Evolutionary conservation across 2,113 vertebrate species (phyloP), one percentile per base, ranked within the genome.

Genomic region (Mola mola): DNA sequence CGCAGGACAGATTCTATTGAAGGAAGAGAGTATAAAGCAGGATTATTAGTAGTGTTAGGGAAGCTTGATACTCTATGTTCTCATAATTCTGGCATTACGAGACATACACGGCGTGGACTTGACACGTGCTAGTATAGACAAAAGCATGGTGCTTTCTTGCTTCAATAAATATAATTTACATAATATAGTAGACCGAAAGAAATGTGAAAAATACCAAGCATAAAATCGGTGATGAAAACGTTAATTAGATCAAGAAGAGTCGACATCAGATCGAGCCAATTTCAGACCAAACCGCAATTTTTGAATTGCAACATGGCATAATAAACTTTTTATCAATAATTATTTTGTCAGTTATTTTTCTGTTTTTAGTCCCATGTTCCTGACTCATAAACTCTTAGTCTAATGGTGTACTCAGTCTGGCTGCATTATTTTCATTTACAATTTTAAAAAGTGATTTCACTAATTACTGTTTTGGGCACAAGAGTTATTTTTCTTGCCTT

Each of bases 211-310:
- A n/a, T n/a, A n/a, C n/a, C 79, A 77, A 50, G 83, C 73, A 75
- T 81, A 85, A 86, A 91, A 83, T 81, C 63, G 81, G 66, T 33
- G 61, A 85, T 66, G 70, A 47, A 88, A 87, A 89, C 77, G 77
- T 85, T 82, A 88, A 87, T 52, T 28, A 82, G 84, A 48, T 75
- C 58, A 75, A 52, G 43, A 47, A 53, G 4, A 13, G 13, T 6
- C 22, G 61, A 66, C 49, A 55, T 73, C 33, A 78, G 50, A 78
- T 81, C 59, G 76, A 76, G 79, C 25, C 59, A n/a, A n/a, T n/a
- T n/a, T n/a, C n/a, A n/a, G n/a, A n/a, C n/a, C n/a, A n/a, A n/a
- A n/a, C n/a, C n/a, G n/a, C n/a, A n/a, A n/a, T n/a, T n/a, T n/a
- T n/a, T n/a, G n/a, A n/a, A n/a, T n/a, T n/a, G n/a, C n/a, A n/a